Percentiles rank a stretch among this genome's conserved stretches.
These are phyloP conservation scores for Helostoma temminkii DNA, from an alignment of 2,797 vertebrate species.

Conservation along the genomic window DNA sequence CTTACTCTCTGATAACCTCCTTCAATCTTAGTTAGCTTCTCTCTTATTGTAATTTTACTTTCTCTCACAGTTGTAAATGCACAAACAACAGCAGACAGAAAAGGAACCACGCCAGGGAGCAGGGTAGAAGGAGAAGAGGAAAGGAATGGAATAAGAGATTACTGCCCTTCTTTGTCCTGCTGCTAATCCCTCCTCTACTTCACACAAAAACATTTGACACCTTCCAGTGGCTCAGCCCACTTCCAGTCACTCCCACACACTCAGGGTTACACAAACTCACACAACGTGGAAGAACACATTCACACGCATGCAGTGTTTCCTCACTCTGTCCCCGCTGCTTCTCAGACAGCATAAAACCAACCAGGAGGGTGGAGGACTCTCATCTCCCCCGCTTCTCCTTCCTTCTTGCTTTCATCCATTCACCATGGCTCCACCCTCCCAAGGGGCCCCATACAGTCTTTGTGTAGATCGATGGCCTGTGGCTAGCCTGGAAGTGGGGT, in stretches of 20 bases:
- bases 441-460: constrained; percentile 62
- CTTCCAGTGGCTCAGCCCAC: constrained; percentile 61
- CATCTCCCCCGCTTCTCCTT: constrained; percentile 45
- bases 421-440: constrained; percentile 29
- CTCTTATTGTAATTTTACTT: constrained; percentile 29
- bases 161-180: constrained; percentile 65
- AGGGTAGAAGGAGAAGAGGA: constrained; percentile 23
- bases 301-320: constrained; percentile 50
- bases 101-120: constrained; percentile 19
- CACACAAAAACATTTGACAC: constrained; percentile 76
- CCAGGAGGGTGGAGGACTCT: constrained; percentile 35
- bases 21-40: not conserved
- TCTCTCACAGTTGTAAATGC: constrained; percentile 48
- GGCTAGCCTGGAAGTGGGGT: constrained; percentile 64
- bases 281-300: constrained; percentile 37
- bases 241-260: constrained; percentile 58
- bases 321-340: constrained; percentile 34
- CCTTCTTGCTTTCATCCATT: constrained; percentile 69
- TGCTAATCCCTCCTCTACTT: constrained; percentile 66
- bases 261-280: constrained; percentile 49
- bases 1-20: constrained; percentile 4
- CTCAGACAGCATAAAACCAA: constrained; percentile 75
- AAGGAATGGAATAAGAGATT: constrained; percentile 66
- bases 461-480: constrained; percentile 71
- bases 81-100: constrained; percentile 22